A percentile compares a stretch with the other conserved stretches of the same genome.
These are phyloP conservation scores for Drosophila robusta DNA, from an alignment of 2,888 invertebrate species.

Conservation along the genomic window DNA sequence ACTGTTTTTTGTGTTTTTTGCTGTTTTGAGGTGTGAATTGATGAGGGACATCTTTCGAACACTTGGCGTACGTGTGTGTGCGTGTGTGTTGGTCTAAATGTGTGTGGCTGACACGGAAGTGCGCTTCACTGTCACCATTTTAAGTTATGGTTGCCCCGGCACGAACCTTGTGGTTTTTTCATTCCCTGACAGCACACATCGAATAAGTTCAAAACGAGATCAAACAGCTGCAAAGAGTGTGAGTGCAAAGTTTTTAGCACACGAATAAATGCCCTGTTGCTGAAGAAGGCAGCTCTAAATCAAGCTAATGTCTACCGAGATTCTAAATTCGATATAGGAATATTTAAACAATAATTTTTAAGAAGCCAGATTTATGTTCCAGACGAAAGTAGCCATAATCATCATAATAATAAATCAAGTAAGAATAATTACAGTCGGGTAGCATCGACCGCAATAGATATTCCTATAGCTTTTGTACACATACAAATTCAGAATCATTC, in stretches of 20 bases:
- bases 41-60: constrained; percentile 55
- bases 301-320: background rate
- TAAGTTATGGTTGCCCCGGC: constrained; percentile 62
- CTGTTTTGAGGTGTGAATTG: constrained; percentile 49
- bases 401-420: too few species aligned
- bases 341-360: background rate
- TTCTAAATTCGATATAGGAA: background rate
- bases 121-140: constrained; percentile 57
- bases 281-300: background rate
- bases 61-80: constrained; percentile 24
- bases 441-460: too few species aligned
- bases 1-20: background rate
- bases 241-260: background rate
- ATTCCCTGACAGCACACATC: constrained; percentile 26
- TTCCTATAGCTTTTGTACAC: too few species aligned
- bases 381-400: too few species aligned
- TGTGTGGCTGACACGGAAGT: constrained; percentile 45
- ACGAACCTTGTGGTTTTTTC: constrained; percentile 58
- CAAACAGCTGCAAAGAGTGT: background rate
- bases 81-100: constrained; percentile 20
- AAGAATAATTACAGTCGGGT: too few species aligned
- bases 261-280: background rate
- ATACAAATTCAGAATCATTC: too few species aligned
- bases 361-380: background rate
- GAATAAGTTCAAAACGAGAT: constrained; percentile 18